These are phyloP conservation scores for Sinocyclocheilus anshuiensis DNA, from an alignment of 2,113 vertebrate species.

Conservation along the genomic window DNA sequence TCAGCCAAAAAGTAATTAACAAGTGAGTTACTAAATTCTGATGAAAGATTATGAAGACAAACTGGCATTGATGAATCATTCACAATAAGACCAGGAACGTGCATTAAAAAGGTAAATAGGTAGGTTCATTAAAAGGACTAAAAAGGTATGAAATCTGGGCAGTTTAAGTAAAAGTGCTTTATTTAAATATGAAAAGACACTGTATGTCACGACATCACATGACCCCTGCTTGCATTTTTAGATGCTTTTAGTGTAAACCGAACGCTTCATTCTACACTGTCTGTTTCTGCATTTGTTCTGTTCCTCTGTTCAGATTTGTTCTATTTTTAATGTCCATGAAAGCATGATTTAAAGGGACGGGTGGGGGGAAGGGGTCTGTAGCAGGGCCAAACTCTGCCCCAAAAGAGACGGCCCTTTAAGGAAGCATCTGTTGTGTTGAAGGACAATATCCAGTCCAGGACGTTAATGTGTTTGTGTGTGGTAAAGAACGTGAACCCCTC, in stretches of 20 bases:
- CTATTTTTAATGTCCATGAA: slow-evolving; percentile 78
- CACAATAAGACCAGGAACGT: not conserved
- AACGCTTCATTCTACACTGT: slow-evolving; percentile 50
- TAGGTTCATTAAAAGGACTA: no score
- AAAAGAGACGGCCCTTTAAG: slow-evolving; percentile 60
- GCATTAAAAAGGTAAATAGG: not conserved
- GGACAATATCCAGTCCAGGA: slow-evolving; percentile 60
- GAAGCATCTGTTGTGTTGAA: slow-evolving; percentile 64
- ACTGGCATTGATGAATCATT: not conserved
- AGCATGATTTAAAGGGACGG: slow-evolving; percentile 56
- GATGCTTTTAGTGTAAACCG: slow-evolving; percentile 69
- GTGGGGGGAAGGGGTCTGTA: slow-evolving; percentile 56
- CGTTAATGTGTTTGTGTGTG: slow-evolving; percentile 55
- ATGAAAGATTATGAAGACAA: not conserved
- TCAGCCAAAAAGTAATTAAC: not conserved
- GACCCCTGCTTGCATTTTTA: slow-evolving; percentile 72
- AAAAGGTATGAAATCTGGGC: not conserved
- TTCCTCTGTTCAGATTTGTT: slow-evolving; percentile 68
- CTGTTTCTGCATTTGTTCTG: slow-evolving; percentile 60
- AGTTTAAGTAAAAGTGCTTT: slow-evolving; percentile 57
- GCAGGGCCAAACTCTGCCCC: slow-evolving; percentile 52
- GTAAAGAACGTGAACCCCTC: slow-evolving; percentile 57
- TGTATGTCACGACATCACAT: slow-evolving; percentile 65
- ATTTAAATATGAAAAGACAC: slow-evolving; percentile 69
- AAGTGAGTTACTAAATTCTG: not conserved